Evolutionary conservation across 1,140 invertebrate genomes (phyloP).

Genomic region (Bombus balteatus): DNA sequence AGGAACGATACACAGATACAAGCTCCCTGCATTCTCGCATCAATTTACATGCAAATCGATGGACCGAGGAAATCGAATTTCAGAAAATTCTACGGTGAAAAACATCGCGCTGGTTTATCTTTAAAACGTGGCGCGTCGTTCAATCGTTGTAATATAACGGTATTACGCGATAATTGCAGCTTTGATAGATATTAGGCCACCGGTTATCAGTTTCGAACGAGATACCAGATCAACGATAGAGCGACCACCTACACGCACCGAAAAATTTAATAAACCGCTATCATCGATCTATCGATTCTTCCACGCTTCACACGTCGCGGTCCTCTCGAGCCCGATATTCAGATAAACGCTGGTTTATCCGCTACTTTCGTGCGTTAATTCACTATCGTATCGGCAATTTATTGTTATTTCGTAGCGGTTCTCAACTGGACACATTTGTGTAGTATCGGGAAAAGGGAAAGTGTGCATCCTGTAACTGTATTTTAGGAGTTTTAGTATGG

Average conservation of each 20-base stretch:
- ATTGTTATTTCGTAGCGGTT: not conserved
- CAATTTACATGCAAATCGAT: not conserved
- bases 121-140: not conserved
- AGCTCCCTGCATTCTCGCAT: not conserved
- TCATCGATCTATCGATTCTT: conserved; percentile 18
- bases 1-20: not conserved
- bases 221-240: not conserved
- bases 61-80: not conserved
- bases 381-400: conserved; percentile 6
- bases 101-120: not conserved
- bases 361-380: not conserved
- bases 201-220: not conserved
- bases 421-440: not conserved
- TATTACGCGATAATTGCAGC: not conserved
- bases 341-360: conserved; percentile 18
- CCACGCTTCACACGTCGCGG: not conserved
- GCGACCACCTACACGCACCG: not conserved
- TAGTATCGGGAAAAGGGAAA: too few relatives aligned
- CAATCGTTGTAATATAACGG: not conserved
- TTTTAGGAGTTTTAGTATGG: too few relatives aligned
- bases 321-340: not conserved
- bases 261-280: conserved; percentile 34
- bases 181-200: not conserved
- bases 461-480: too few relatives aligned
- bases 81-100: not conserved